These are phyloP conservation scores for Larimichthys crocea DNA, from an alignment of 2,113 vertebrate species.

Conservation along the genomic window DNA sequence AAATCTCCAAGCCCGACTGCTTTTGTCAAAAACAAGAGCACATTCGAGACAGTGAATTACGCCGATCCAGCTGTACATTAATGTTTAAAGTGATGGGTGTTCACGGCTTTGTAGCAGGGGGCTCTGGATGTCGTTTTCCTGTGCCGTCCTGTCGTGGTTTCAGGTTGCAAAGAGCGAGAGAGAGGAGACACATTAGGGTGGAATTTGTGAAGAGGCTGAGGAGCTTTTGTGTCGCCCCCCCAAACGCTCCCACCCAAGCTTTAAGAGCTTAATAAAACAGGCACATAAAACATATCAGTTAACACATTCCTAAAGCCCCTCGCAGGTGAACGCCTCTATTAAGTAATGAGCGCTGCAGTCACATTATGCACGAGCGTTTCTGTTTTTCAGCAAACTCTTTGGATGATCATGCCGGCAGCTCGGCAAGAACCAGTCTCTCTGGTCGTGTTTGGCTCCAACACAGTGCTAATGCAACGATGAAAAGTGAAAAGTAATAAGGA, in stretches of 20 bases:
- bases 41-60: too few relatives aligned
- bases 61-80: background rate
- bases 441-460: background rate
- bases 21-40: background rate
- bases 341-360: conserved; percentile 28
- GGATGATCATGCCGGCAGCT: background rate
- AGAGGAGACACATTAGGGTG: conserved; percentile 40
- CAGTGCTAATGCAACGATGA: background rate
- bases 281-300: conserved; percentile 57
- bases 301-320: conserved; percentile 52
- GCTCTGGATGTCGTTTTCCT: conserved; percentile 39
- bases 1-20: background rate
- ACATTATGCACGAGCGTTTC: background rate
- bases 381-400: conserved; percentile 16
- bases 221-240: conserved; percentile 25
- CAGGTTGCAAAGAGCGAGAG: conserved; percentile 49
- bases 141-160: conserved; percentile 43
- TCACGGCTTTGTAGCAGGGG: background rate
- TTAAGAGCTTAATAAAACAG: conserved; percentile 53
- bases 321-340: conserved; percentile 31
- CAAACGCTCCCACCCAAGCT: conserved; percentile 19
- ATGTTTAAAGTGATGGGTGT: background rate
- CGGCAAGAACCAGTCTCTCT: background rate
- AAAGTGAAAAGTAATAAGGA: background rate
- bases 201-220: conserved; percentile 57